A percentile compares a stretch with the other conserved stretches of the same genome.
Evolutionary conservation across 2,113 vertebrate species (phyloP).

Genomic region (Rissa tridactyla): DNA sequence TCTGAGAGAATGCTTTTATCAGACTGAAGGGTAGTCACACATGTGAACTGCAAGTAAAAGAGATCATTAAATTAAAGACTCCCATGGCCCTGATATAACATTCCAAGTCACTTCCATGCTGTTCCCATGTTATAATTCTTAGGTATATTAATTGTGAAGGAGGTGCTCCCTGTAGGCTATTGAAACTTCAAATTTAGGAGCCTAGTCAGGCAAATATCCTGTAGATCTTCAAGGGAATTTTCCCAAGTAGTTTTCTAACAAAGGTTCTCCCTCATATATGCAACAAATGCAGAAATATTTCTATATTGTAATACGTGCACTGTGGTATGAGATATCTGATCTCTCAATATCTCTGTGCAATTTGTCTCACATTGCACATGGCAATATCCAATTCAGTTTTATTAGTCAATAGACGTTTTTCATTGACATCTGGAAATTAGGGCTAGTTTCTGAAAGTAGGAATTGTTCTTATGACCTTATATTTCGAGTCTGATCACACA

Average conservation of each 20-base stretch:
- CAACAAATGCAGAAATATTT: not conserved
- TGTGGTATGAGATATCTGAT: not conserved
- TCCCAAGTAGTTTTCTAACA: not conserved
- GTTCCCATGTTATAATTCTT: slow-evolving; percentile 56
- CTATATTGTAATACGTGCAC: not conserved
- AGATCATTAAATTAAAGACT: slow-evolving; percentile 53
- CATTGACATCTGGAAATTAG: not conserved
- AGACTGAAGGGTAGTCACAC: slow-evolving; percentile 6
- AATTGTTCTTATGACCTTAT: not conserved
- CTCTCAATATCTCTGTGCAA: not conserved
- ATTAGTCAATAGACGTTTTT: not conserved
- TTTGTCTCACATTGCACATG: not conserved
- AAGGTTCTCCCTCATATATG: not conserved
- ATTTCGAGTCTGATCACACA: not conserved
- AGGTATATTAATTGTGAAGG: slow-evolving; percentile 44
- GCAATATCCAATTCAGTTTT: not conserved
- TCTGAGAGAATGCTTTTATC: not conserved
- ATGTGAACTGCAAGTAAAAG: slow-evolving; percentile 25
- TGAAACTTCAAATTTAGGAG: slow-evolving; percentile 47
- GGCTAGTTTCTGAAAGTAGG: not conserved
- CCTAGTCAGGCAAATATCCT: not conserved
- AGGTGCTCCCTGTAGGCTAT: slow-evolving; percentile 23
- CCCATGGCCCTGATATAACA: slow-evolving; percentile 47
- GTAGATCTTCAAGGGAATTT: not conserved
- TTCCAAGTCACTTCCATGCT: slow-evolving; percentile 36